Percentiles rank a stretch among this genome's conserved stretches.
Conservation (phyloP, 2,113 vertebrate species). For the Heterotilapia buettikoferi region DNA sequence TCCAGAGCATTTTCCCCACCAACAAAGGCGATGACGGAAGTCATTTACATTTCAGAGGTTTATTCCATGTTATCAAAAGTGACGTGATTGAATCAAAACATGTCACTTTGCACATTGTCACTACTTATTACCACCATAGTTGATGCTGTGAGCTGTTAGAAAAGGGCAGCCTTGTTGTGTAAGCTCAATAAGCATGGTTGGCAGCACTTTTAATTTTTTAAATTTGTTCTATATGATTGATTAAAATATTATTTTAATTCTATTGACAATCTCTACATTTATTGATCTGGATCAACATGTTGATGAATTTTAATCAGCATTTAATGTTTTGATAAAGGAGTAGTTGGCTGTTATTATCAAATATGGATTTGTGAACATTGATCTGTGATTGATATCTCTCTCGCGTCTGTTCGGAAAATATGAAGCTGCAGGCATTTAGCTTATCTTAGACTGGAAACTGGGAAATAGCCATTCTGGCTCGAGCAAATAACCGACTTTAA, state of each 20-base stretch:
- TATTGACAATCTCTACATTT: slow-evolving; percentile 3
- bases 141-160: background rate
- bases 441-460: background rate
- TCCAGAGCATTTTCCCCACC: background rate
- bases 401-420: background rate
- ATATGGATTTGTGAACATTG: background rate
- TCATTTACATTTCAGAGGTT: slow-evolving; percentile 7
- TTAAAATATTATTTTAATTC: background rate
- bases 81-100: background rate
- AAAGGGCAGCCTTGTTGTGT: background rate
- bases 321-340: background rate
- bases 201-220: background rate
- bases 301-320: background rate
- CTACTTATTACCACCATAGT: background rate
- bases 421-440: background rate
- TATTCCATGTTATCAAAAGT: background rate
- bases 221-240: background rate
- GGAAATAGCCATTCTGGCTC: background rate
- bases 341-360: background rate
- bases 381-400: background rate
- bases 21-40: background rate
- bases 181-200: background rate
- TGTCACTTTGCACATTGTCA: background rate
- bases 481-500: background rate
- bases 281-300: background rate